A percentile compares a stretch with the other conserved stretches of the same genome.
Conservation (phyloP, 2,113 vertebrate species). For the Pipra filicauda region DNA sequence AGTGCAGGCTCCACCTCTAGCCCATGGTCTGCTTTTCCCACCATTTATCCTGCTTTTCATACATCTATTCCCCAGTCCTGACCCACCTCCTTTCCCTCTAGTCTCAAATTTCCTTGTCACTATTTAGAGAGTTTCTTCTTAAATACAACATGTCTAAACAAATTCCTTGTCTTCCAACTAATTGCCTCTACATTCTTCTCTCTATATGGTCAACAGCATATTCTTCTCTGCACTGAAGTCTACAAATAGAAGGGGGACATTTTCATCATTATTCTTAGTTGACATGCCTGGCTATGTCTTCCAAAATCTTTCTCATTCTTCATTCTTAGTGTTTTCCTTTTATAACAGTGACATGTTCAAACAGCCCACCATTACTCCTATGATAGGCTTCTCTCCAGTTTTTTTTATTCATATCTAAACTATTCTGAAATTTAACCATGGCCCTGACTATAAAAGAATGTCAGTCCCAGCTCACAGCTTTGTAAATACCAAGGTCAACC, state of each 20-base stretch:
- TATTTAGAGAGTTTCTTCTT: not conserved
- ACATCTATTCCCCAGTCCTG: not conserved
- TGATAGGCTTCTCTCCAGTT: not conserved
- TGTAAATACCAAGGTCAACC: not conserved
- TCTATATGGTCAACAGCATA: not conserved
- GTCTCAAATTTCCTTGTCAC: not conserved
- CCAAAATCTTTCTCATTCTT: not conserved
- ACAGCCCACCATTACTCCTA: not conserved
- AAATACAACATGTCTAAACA: not conserved
- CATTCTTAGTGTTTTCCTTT: not conserved
- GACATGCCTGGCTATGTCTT: not conserved
- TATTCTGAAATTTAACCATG: not conserved
- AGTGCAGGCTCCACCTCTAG: not conserved
- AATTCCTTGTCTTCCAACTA: not conserved
- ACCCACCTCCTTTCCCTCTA: not conserved
- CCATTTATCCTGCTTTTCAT: not conserved
- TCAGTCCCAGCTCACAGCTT: not conserved
- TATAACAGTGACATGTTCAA: not conserved
- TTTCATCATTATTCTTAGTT: not conserved
- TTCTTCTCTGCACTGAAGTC: not conserved
- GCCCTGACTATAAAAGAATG: not conserved
- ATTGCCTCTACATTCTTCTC: not conserved
- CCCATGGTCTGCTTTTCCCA: not conserved
- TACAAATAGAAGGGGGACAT: accelerated
- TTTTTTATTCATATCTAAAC: not conserved